Conservation (phyloP, 2,113 vertebrate genomes). For the Acrocephalus arundinaceus region DNA sequence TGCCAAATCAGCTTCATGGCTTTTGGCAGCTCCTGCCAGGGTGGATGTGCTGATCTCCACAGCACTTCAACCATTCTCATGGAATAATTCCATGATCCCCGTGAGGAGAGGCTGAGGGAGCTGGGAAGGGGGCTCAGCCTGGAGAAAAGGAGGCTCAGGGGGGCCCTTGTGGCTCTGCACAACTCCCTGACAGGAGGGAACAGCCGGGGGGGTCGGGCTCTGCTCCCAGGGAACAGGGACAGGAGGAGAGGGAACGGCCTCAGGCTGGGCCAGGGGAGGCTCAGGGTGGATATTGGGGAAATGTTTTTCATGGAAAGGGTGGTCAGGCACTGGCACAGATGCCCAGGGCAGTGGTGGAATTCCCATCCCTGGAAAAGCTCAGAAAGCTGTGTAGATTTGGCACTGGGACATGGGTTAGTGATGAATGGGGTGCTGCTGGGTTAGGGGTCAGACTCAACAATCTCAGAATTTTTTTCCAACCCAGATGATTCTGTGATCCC, state of each 20-base stretch:
- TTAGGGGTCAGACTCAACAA: not conserved
- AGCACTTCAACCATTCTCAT: not conserved
- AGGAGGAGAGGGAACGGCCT: not conserved
- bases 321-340: not conserved
- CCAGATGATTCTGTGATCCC: not conserved
- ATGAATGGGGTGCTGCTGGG: not conserved
- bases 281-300: fast-evolving
- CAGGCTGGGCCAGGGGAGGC: not conserved
- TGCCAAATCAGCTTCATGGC: not conserved
- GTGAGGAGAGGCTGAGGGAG: not conserved
- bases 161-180: not conserved
- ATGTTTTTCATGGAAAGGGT: not conserved
- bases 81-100: not conserved
- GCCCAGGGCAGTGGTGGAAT: fast-evolving
- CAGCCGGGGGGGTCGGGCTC: not conserved
- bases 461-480: not conserved
- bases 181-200: not conserved
- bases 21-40: not conserved
- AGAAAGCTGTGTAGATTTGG: not conserved
- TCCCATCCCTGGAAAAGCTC: not conserved
- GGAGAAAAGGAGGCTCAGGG: not conserved
- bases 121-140: not conserved
- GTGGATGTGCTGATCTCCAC: not conserved
- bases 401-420: not conserved
- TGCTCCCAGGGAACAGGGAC: not conserved